These are phyloP conservation scores for Cirrhinus mrigala DNA, from an alignment of 2,797 vertebrate species.

Conservation along the genomic window DNA sequence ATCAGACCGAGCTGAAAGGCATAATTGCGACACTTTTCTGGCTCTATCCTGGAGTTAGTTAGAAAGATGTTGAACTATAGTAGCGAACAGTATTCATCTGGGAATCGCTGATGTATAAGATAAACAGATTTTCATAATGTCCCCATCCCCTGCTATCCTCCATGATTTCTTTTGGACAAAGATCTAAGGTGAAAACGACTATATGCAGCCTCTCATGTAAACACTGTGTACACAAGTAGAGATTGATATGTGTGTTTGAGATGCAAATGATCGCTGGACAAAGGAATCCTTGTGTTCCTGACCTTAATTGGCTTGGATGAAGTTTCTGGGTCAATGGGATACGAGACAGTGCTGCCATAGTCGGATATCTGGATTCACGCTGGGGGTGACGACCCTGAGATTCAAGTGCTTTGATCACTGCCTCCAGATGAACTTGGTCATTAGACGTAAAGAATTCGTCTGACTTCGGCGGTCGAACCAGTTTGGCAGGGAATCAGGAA, in stretches of 20 bases:
- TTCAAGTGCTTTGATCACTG: conserved; percentile 27
- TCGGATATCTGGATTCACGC: conserved; percentile 18
- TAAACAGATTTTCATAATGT: conserved; percentile 61
- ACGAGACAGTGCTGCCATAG: conserved; percentile 31
- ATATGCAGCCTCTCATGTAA: conserved; percentile 59
- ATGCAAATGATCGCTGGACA: conserved; percentile 56
- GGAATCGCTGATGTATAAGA: conserved; percentile 63
- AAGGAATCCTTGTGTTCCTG: conserved; percentile 57
- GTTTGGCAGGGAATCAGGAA: conserved; percentile 5
- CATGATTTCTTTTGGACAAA: conserved; percentile 59
- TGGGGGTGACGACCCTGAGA: conserved; percentile 13
- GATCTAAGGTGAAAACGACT: conserved; percentile 61
- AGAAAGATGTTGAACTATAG: conserved; percentile 39
- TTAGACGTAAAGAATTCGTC: conserved; percentile 19
- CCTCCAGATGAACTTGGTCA: conserved; percentile 30
- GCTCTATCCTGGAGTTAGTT: background rate
- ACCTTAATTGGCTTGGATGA: conserved; percentile 58
- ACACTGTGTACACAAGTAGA: conserved; percentile 53
- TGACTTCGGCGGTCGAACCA: background rate
- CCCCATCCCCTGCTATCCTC: conserved; percentile 54
- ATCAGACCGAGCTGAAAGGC: conserved; percentile 34
- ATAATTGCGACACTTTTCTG: conserved; percentile 29
- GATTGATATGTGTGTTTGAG: conserved; percentile 60
- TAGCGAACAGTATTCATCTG: conserved; percentile 51
- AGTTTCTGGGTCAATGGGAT: conserved; percentile 57